Conservation (phyloP, 2,797 vertebrate species). For the Chaunax sp. region DNA sequence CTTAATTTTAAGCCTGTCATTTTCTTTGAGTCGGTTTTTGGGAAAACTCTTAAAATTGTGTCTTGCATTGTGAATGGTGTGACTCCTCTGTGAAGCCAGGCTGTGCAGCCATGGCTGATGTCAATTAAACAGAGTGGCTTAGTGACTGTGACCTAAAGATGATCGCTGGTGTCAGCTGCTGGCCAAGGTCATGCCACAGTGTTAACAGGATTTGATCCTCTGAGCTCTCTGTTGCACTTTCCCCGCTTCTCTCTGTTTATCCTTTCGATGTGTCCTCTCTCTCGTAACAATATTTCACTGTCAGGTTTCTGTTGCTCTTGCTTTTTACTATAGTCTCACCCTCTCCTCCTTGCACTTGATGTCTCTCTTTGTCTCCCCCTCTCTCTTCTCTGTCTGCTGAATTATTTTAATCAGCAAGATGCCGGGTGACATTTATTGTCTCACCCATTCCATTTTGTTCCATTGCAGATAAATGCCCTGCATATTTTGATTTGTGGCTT, state of each 20-base stretch:
- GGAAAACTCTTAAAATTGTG: neutral
- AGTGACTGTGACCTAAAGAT: slow-evolving; percentile 76
- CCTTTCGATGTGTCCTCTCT: slow-evolving; percentile 50
- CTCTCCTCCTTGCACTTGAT: slow-evolving; percentile 42
- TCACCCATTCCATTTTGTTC: slow-evolving; percentile 60
- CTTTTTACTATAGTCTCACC: slow-evolving; percentile 51
- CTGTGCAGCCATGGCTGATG: slow-evolving; percentile 64
- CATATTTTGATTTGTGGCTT: slow-evolving; percentile 73
- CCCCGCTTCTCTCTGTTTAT: slow-evolving; percentile 58
- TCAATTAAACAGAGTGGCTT: slow-evolving; percentile 84
- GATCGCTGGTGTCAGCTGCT: slow-evolving; percentile 77
- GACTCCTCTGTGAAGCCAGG: slow-evolving; percentile 28
- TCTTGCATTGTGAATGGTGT: slow-evolving; percentile 15
- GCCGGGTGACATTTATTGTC: slow-evolving; percentile 74
- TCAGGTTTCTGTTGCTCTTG: slow-evolving; percentile 61
- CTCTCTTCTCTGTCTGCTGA: slow-evolving; percentile 31
- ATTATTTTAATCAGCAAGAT: slow-evolving; percentile 78
- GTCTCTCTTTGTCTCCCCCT: slow-evolving; percentile 42
- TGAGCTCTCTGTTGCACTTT: slow-evolving; percentile 58
- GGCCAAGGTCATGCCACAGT: slow-evolving; percentile 82
- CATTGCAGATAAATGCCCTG: slow-evolving; percentile 54
- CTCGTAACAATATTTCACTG: slow-evolving; percentile 77
- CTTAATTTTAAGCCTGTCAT: neutral
- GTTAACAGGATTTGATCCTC: slow-evolving; percentile 85
- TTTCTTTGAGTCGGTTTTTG: neutral